Evolutionary conservation across 1,140 invertebrate genomes (phyloP), one percentile per base, ranked within the genome.

Genomic region (Hypsibius dujardini): DNA sequence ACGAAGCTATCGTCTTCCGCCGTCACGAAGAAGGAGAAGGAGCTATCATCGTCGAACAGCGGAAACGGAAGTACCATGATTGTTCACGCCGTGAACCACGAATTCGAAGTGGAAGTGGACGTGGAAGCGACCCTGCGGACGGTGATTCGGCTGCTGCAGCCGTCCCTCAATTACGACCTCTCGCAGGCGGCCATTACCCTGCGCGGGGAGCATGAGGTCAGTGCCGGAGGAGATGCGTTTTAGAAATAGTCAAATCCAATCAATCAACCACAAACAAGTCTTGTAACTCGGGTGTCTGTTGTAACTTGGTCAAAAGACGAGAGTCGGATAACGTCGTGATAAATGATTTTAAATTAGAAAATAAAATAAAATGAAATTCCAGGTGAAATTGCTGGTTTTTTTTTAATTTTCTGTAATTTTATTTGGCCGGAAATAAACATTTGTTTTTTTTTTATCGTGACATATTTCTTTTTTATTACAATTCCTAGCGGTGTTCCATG

Each of bases 41-140:
- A 7, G 50, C n/a, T n/a, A n/a, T 12, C n/a, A n/a, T 7, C 50
- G 50, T 7, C 50, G 7, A 12, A 7, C 7, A 56, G n/a, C 12
- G 62, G 42, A 67, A 67, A 42, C 62, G 62, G 62, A 12, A 67
- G 12, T n/a, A 56, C n/a, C 50, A 56, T 67, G 62, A 67, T 15
- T 12, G 45, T 15, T 3, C 12, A 12, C 42, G 42, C 12, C 12
- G 7, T 67, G 12, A 67, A 7, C 62, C 50, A 56, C 7, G 50
- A 67, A 3, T 67, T 67, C 62, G 62, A 67, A 12, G 3, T 67
- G 12, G 62, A 67, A 42, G 62, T 67, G 7, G 45, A 67, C 42
- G 3, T 67, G 12, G 42, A 67, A 7, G 62, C 12, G 62, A 12
- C 62, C 12, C 3, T 67, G 12, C 42, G 3, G 42, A 67, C 12